Evolutionary conservation across 92 coral and sea anemone species (phyloP), one percentile per base, ranked within the genome.

Genomic region (Ricordea florida): DNA sequence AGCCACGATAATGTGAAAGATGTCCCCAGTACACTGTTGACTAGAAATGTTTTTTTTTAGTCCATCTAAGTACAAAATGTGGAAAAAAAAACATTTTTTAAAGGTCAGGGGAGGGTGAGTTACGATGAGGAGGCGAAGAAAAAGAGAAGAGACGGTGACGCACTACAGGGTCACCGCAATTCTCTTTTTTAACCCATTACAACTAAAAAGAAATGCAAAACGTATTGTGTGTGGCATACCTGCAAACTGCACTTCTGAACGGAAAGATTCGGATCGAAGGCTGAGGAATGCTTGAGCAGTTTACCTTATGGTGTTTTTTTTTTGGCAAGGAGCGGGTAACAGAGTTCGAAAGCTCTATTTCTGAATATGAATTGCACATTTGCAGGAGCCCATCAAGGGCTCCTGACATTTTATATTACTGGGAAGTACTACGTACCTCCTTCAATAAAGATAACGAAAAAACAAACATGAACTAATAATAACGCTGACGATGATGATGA

Each of bases 191-290:
- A 3, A 26, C 27, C 62, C 62, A 30, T 56, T 56, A 41, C 41
- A 28, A 11, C 20, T 56, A 25, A 28, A 56, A 56, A 56, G 38
- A 24, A 30, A 30, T 41, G 62, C 62, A 56, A 56, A 56, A 56
- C 20, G n/a, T n/a, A n/a, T n/a, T n/a, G n/a, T n/a, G n/a, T n/a
- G 64, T 57, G 64, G 64, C 64, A 57, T 57, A 32, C 20, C 64
- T 57, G 17, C 13, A 57, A 57, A 32, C 41, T 57, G 35, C 5
- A 57, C 35, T 33, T 57, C 64, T 18, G 0, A 57, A 31, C 44
- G 31, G 44, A 57, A 31, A 32, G 56, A 48, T 48, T 17, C 30
- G 10, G 32, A 49, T 49, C 57, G 30, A 49, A 49, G 57, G 57
- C 33, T 57, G 28, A 9, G 18, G 43, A 57, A 57, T 57, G 44